Evolutionary conservation across 2,888 invertebrate genomes (phyloP).

Genomic region (Hydraecia micacea): DNA sequence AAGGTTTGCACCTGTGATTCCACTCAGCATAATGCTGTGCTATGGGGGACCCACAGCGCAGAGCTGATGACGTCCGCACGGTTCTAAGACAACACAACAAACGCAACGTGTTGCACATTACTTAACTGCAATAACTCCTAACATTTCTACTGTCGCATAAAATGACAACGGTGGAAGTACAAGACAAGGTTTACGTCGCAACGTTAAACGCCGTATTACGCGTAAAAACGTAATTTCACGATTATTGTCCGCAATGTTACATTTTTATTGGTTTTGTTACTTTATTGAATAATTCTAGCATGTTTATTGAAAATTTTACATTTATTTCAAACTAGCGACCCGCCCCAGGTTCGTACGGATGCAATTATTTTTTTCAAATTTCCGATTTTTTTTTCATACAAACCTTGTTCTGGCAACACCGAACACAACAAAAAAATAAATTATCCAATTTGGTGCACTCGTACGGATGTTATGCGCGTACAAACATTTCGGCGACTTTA

Average conservation of each 20-base stretch:
- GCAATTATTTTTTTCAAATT: too few species aligned
- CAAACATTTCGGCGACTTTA: too few species aligned
- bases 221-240: constrained; percentile 44
- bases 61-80: background rate
- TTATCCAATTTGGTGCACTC: too few species aligned
- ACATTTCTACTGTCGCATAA: constrained; percentile 46
- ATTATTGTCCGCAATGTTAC: constrained; percentile 34
- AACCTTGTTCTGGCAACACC: too few species aligned
- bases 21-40: background rate
- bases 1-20: background rate
- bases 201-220: constrained; percentile 53
- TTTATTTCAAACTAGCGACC: too few species aligned
- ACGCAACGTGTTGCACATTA: constrained; percentile 12
- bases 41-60: background rate
- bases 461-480: too few species aligned
- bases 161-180: constrained; percentile 41
- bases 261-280: constrained; percentile 26
- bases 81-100: background rate
- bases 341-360: too few species aligned
- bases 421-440: too few species aligned
- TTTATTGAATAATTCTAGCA: constrained; percentile 13
- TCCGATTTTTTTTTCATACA: too few species aligned
- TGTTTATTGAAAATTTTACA: background rate
- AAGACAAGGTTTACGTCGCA: constrained; percentile 41
- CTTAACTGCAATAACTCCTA: constrained; percentile 25